Evolutionary conservation across 2,113 vertebrate genomes (phyloP).

Genomic region (Percopsis transmontana): DNA sequence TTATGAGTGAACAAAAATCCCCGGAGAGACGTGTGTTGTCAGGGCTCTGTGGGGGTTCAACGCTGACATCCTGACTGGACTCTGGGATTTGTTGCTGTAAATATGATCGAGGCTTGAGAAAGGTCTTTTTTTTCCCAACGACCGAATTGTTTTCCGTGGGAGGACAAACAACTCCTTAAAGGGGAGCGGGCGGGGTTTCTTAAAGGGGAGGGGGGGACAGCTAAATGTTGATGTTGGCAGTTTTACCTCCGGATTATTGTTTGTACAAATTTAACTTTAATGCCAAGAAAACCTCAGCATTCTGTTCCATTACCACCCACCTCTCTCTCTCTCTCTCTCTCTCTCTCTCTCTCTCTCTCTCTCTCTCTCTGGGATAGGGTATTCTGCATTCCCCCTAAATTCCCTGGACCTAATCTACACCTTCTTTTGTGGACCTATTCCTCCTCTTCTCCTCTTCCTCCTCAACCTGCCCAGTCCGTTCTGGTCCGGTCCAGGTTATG

Average conservation of each 20-base stretch:
- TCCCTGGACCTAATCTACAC: slow-evolving; percentile 59
- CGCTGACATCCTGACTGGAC: slow-evolving; percentile 9
- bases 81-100: slow-evolving; percentile 59
- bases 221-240: slow-evolving; percentile 19
- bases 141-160: slow-evolving; percentile 33
- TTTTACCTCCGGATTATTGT: slow-evolving; percentile 43
- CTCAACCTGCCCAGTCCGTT: neutral
- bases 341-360: slow-evolving; percentile 3
- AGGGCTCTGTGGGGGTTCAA: neutral
- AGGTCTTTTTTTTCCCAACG: slow-evolving; percentile 26
- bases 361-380: slow-evolving; percentile 13
- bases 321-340: neutral
- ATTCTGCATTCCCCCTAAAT: slow-evolving; percentile 23
- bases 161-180: slow-evolving; percentile 27
- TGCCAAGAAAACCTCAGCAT: slow-evolving; percentile 56
- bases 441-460: slow-evolving; percentile 8
- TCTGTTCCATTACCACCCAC: slow-evolving; percentile 4
- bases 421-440: slow-evolving; percentile 62
- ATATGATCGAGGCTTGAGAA: slow-evolving; percentile 47
- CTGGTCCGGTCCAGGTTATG: slow-evolving; percentile 12
- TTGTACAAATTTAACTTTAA: slow-evolving; percentile 35
- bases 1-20: neutral
- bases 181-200: neutral
- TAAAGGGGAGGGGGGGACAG: neutral
- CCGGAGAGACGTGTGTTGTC: slow-evolving; percentile 25